Base-by-base conservation (phyloP, 2,113 vertebrate species). In the Bagarius yarrelli region DNA sequence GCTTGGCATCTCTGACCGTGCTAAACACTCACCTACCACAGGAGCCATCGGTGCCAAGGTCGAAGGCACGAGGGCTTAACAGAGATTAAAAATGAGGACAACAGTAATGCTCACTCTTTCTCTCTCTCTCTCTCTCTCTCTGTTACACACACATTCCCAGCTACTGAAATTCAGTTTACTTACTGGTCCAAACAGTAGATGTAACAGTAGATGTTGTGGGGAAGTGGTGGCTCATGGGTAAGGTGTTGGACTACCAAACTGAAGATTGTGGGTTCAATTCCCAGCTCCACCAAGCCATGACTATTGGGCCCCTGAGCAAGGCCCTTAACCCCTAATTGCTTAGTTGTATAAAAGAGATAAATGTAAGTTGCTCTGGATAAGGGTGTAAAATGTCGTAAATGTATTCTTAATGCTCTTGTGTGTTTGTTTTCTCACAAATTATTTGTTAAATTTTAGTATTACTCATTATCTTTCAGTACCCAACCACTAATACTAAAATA, bases 41-140 rank as follows among this genome's bases (percentile, higher is more conserved):
- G 78, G 44, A 81, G 61, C 79, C 81, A 69, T 32, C 64, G 47
- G 72, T 52, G 67, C 80, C 83, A 86, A 87, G 87, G 86, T 86
- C 86, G 87, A 30, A 21, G 53, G 60, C 74, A 52, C 60, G 63
- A 78, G 76, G 69, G 87, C 82, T 88, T 87, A 87, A 78, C 56
- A 47, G 52, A 86, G 83, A 88, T 87, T 87, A 87, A 64, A 61
- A 71, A 72, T 23, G 80, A 74, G 19, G 64, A 60, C 27, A 85
- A 52, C 52, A 64, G 19, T 18, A 25, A 79, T 78, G 69, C 32
- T 15, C n/a, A 25, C 76, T 23, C 25, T 11, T 47, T 23, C 80
- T 76, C 40, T 73, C 52, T 53, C 66, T 50, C 57, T 72, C 15
- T 8, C 36, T 8, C 40, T 25, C n/a, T 25, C 36, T 40, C 36